A percentile compares a stretch with the other conserved stretches of the same genome.
phyloP scores from a whole-genome alignment of 1,140 invertebrate species.

The Drosophila ohnishii region DNA sequence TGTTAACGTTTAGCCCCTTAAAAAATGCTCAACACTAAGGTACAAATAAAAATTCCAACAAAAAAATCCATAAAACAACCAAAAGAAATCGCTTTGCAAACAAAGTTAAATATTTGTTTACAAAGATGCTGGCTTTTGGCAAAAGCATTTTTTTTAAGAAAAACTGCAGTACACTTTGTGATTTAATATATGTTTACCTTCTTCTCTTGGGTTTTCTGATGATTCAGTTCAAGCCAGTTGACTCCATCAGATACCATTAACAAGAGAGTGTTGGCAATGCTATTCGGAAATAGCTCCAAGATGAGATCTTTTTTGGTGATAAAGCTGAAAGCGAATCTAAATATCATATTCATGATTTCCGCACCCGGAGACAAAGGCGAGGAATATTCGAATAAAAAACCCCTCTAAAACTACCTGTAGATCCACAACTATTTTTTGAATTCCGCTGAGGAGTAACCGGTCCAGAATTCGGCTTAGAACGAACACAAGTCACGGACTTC shows the following conservation, averaged over 20 bases:
- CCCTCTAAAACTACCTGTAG: neutral
- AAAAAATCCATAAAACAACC: neutral
- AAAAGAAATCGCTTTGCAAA: neutral
- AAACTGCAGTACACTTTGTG: conserved; percentile 21
- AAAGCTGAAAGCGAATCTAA: conserved; percentile 25
- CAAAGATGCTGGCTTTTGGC: neutral
- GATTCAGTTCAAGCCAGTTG: conserved; percentile 6
- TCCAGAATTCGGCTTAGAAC: conserved; percentile 28
- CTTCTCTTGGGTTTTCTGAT: neutral
- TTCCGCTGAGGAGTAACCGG: conserved; percentile 5
- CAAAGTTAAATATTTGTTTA: conserved; percentile 1
- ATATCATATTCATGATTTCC: conserved; percentile 42
- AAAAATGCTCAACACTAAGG: neutral
- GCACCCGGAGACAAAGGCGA: conserved; percentile 30
- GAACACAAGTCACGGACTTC: conserved; percentile 5
- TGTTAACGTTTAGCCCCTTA: neutral
- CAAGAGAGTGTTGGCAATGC: conserved; percentile 13
- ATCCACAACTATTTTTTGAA: neutral
- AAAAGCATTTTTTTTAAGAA: conserved; percentile 10
- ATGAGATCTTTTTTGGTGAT: conserved; percentile 19
- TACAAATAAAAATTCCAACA: neutral
- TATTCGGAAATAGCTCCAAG: conserved; percentile 31
- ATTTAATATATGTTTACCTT: conserved; percentile 34
- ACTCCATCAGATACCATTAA: conserved; percentile 10
- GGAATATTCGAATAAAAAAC: conserved; percentile 4